These are phyloP conservation scores for Cepaea nemoralis DNA, from an alignment of 1,140 invertebrate species.

Conservation along the genomic window DNA sequence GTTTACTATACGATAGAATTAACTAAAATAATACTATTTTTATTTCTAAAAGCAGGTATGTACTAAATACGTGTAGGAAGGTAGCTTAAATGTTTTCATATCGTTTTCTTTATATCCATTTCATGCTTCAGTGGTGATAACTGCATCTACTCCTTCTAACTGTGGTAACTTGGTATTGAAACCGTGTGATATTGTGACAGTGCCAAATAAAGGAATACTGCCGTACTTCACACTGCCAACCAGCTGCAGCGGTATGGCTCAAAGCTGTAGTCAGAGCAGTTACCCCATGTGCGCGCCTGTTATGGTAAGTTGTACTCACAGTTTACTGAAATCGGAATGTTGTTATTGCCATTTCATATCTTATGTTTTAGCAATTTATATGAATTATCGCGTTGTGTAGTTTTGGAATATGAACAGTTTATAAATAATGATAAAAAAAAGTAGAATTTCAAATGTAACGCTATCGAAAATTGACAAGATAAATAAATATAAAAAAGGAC, in stretches of 20 bases:
- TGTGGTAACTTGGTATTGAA: conserved; percentile 41
- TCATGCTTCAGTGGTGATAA: conserved; percentile 51
- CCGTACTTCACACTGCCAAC: conserved; percentile 36
- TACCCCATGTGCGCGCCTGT: conserved; percentile 52
- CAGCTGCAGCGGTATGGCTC: conserved; percentile 46
- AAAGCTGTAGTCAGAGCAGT: conserved; percentile 49
- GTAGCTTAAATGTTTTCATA: conserved; percentile 44
- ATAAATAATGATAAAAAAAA: too few relatives aligned
- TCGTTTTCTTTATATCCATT: conserved; percentile 43
- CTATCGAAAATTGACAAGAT: too few relatives aligned
- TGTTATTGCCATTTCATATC: too few relatives aligned
- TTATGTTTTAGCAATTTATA: too few relatives aligned
- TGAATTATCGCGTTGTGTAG: too few relatives aligned
- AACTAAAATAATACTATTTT: conserved; percentile 27
- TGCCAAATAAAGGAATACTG: conserved; percentile 45
- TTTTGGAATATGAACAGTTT: too few relatives aligned
- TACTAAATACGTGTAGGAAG: conserved; percentile 40
- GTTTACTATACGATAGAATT: conserved; percentile 28
- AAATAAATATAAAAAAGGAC: too few relatives aligned
- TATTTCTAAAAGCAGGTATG: conserved; percentile 57
- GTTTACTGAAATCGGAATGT: too few relatives aligned
- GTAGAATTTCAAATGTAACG: too few relatives aligned
- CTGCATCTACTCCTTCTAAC: conserved; percentile 45
- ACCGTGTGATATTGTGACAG: conserved; percentile 44
- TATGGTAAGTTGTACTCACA: conserved; percentile 45